phyloP scores from a whole-genome alignment of 2,888 invertebrate genomes.

The Megaustenia siamemsis region DNA sequence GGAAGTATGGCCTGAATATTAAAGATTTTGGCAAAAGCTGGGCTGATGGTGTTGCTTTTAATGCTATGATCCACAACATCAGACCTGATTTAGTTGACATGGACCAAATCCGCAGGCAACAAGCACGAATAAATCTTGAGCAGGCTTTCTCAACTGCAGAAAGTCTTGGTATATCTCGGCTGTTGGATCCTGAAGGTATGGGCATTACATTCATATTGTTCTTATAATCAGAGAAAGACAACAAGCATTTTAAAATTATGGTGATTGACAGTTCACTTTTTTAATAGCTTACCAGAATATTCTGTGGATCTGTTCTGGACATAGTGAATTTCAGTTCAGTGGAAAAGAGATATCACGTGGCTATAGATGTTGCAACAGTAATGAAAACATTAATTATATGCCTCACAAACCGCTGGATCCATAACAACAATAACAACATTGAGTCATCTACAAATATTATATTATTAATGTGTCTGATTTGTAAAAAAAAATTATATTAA shows the following conservation, averaged over 20 bases:
- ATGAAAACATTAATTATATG: no score
- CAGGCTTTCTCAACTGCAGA: constrained; percentile 96
- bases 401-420: no score
- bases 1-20: constrained; percentile 92
- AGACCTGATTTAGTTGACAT: constrained; percentile 94
- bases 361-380: no score
- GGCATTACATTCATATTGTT: background rate
- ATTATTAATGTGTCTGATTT: no score
- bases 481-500: no score
- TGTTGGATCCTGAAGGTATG: constrained; percentile 91
- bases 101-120: constrained; percentile 88
- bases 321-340: no score
- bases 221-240: background rate
- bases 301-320: no score
- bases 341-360: no score
- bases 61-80: constrained; percentile 96
- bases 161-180: constrained; percentile 91
- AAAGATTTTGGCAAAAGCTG: constrained; percentile 96
- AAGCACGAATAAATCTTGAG: constrained; percentile 91
- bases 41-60: constrained; percentile 96
- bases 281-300: no score
- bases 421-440: no score
- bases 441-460: no score
- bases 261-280: background rate
- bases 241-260: no score